Evolutionary conservation across 2,113 vertebrate species (phyloP).

Genomic region (Phyllostomus discolor): DNA sequence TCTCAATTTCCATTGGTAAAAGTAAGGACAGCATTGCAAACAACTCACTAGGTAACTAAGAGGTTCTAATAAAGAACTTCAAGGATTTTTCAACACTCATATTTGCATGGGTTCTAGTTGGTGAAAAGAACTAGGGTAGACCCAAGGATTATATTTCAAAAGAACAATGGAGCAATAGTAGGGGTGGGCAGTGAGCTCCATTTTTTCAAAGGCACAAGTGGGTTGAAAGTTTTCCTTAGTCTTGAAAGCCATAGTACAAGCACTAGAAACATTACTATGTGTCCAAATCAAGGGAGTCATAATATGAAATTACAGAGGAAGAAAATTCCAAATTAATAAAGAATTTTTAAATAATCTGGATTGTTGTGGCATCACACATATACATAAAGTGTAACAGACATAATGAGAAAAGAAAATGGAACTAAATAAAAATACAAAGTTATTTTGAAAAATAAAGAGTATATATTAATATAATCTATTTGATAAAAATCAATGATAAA

Average conservation of each 20-base stretch:
- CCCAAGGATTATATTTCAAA: conserved; percentile 24
- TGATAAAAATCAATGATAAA: not conserved
- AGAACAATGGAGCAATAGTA: not conserved
- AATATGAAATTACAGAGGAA: not conserved
- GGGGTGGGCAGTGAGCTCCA: not conserved
- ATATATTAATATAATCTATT: not conserved
- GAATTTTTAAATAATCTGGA: not conserved
- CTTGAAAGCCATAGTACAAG: not conserved
- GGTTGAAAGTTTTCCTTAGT: not conserved
- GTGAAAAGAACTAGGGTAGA: not conserved
- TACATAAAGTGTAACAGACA: not conserved
- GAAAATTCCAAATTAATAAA: not conserved
- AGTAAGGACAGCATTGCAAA: not conserved
- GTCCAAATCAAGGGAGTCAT: not conserved
- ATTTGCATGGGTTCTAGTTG: conserved; percentile 14
- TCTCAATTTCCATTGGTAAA: conserved; percentile 50
- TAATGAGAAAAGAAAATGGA: not conserved
- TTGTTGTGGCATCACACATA: not conserved
- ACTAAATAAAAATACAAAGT: not conserved
- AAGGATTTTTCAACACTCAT: not conserved
- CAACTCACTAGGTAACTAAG: conserved; percentile 26
- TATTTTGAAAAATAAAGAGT: not conserved
- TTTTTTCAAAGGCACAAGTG: not conserved
- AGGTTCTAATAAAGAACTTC: not conserved
- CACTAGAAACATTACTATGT: not conserved